A percentile compares a stretch with the other conserved stretches of the same genome.
Conservation (phyloP, 2,888 invertebrate genomes). For the Eupithecia insigniata region DNA sequence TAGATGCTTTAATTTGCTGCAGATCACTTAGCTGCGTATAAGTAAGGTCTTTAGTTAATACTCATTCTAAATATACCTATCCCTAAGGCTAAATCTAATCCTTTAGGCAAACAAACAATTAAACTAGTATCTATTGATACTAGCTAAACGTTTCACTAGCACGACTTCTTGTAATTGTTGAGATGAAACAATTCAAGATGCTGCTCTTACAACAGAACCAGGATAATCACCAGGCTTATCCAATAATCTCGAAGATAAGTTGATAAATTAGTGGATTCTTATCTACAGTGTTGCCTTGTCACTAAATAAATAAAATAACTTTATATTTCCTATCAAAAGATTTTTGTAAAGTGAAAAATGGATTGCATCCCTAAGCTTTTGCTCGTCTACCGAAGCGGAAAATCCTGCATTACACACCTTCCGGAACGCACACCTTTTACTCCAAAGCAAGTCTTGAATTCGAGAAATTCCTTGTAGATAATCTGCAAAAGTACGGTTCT, state of each 20-base stretch:
- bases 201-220: background rate
- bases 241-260: background rate
- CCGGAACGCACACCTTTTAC: constrained; percentile 28
- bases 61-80: too few relatives aligned
- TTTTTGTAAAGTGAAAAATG: background rate
- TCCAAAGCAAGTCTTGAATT: constrained; percentile 28
- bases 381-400: constrained; percentile 30
- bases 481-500: constrained; percentile 59
- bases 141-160: constrained; percentile 4
- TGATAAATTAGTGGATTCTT: background rate
- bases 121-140: constrained; percentile 28
- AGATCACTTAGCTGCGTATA: background rate
- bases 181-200: constrained; percentile 12
- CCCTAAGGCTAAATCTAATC: constrained; percentile 14
- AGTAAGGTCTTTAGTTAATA: too few relatives aligned
- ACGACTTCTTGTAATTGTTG: constrained; percentile 19
- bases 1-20: background rate
- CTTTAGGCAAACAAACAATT: constrained; percentile 19
- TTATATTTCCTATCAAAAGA: background rate
- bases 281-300: background rate
- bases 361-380: constrained; percentile 17
- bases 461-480: constrained; percentile 44
- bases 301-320: background rate
- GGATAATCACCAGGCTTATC: background rate
- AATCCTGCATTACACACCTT: constrained; percentile 29